Evolutionary conservation across 2,113 vertebrate genomes (phyloP).

Genomic region (Podarcis raffonei): DNA sequence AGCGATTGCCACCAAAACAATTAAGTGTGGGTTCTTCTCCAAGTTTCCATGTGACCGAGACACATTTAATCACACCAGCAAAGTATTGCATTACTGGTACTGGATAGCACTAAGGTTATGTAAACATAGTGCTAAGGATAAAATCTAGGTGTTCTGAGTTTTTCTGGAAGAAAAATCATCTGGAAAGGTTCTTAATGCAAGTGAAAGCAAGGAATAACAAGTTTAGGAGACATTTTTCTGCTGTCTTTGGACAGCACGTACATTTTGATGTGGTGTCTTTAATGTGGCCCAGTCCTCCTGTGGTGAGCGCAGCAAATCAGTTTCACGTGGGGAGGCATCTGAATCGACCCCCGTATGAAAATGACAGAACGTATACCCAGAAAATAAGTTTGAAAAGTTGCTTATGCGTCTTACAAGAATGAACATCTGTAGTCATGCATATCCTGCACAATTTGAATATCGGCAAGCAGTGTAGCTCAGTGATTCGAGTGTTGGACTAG

Average conservation of each 20-base stretch:
- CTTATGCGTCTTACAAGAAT: background rate
- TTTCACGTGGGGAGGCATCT: background rate
- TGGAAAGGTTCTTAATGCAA: background rate
- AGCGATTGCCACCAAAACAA: background rate
- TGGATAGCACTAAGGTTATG: background rate
- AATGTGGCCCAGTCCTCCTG: background rate
- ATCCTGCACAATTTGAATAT: no score
- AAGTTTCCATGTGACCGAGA: background rate
- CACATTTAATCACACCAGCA: background rate
- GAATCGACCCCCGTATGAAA: background rate
- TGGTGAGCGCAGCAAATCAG: background rate
- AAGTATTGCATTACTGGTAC: background rate
- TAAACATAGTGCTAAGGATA: background rate
- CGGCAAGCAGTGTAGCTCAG: no score
- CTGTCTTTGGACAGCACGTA: background rate
- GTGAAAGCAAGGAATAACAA: background rate
- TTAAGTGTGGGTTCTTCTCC: background rate
- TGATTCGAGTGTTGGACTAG: no score
- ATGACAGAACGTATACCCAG: background rate
- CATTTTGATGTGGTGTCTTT: background rate
- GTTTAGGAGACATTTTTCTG: background rate
- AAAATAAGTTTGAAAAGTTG: background rate
- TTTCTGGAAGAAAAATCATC: background rate
- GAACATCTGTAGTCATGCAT: background rate
- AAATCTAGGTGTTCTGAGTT: background rate